Base-by-base conservation (phyloP, 2,888 invertebrate genomes). In the Campoplex capitator region DNA sequence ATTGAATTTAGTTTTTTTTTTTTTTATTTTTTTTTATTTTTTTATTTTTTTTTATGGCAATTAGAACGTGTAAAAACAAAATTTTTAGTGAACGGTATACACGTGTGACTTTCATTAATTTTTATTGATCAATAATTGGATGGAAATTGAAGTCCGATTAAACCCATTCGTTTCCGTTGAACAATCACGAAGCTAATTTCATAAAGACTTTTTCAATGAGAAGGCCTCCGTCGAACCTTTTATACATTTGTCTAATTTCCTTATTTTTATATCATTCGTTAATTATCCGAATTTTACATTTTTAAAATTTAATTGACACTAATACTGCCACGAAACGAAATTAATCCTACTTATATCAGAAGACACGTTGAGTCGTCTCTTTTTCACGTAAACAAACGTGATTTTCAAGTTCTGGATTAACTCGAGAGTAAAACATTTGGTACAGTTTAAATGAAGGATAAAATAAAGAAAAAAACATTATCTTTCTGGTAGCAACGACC, bases 401-500 rank as follows among this genome's bases (percentile, higher is more conserved):
- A 32, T 76, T 48, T 65, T 65, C 62, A 76, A 54, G 42, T 65
- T 65, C 76, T 76, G 32, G 28, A 28, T 48, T 65, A 58, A 32
- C 1, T 13, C 18, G 32, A 11, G 18, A 42, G 23, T 8, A 42
- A 16, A 58, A 75, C n/a, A n/a, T 65, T 62, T 9, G 38, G 76
- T 42, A 67, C 45, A 58, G 58, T 84, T 84, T 65, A 32, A 80
- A 65, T 62, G 18, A 35, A 65, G 38, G 75, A 62, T 45, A 77
- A 81, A 85, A 23, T 0, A 23, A 76, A 75, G 6, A 75, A 51
- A 16, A 28, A 62, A 62, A 62, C 62, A 67, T 68, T 67, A 85
- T 81, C 88, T 75, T 79, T 80, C 77, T 74, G 88, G 78, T 86
- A 80, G 84, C 86, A 84, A 83, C 73, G 81, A 80, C 86, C 86